phyloP scores from a whole-genome alignment of 1,140 invertebrate species.

The Drosophila suzukii region DNA sequence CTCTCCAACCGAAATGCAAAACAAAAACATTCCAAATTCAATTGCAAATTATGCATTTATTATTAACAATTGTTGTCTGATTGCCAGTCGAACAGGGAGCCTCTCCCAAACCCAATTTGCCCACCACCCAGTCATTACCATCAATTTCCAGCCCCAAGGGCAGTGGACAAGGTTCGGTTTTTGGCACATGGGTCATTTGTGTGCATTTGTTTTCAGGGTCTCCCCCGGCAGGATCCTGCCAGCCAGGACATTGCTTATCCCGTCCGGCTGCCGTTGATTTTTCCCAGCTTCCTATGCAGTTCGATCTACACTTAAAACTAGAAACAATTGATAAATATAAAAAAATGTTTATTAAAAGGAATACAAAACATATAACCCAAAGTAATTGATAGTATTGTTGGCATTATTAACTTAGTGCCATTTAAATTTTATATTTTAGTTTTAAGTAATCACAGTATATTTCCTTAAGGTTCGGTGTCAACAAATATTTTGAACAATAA shows the following conservation, averaged over 20 bases:
- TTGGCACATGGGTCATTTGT: slow-evolving; percentile 73
- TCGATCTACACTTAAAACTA: not conserved
- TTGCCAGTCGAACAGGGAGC: slow-evolving; percentile 48
- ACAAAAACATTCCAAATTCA: slow-evolving; percentile 78
- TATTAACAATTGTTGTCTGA: slow-evolving; percentile 81
- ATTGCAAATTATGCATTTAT: slow-evolving; percentile 82
- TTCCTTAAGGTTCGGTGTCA: too few relatives aligned
- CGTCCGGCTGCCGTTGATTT: slow-evolving; percentile 49
- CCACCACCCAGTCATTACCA: slow-evolving; percentile 25
- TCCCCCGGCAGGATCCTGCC: slow-evolving; percentile 34
- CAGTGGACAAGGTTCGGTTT: slow-evolving; percentile 20
- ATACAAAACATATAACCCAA: too few relatives aligned
- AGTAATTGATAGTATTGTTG: too few relatives aligned
- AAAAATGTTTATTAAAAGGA: too few relatives aligned
- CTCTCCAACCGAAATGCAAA: slow-evolving; percentile 43
- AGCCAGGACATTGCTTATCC: slow-evolving; percentile 40
- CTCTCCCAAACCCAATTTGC: not conserved
- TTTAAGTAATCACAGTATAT: too few relatives aligned
- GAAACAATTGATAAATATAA: not conserved
- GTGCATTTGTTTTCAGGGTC: slow-evolving; percentile 74
- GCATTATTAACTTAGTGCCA: too few relatives aligned
- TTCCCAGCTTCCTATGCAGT: slow-evolving; percentile 9
- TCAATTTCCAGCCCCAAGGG: slow-evolving; percentile 55
- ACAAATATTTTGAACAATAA: too few relatives aligned
- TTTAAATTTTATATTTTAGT: too few relatives aligned